Conservation (phyloP, 2,113 vertebrate genomes). For the Semnornis frantzii region DNA sequence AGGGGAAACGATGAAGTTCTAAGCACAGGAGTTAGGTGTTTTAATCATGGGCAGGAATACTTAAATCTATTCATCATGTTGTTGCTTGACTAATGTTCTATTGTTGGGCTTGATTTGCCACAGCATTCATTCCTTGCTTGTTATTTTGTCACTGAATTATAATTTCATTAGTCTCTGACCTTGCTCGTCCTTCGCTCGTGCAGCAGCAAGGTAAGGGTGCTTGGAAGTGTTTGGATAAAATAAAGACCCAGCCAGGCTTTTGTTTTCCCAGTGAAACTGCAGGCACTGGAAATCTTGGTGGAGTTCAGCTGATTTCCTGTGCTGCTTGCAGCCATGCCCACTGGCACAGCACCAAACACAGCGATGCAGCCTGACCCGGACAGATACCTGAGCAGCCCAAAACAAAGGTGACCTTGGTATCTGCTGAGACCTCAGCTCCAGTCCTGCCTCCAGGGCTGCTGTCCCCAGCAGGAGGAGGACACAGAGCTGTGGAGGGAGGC, state of each 20-base stretch:
- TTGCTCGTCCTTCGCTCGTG: neutral
- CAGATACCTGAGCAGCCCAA: neutral
- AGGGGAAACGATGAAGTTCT: neutral
- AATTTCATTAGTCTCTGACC: slow-evolving; percentile 46
- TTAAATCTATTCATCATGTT: slow-evolving; percentile 35
- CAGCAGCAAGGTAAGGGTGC: neutral
- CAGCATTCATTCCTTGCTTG: neutral
- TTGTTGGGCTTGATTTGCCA: slow-evolving; percentile 18
- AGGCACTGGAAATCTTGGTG: neutral
- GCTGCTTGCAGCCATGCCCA: neutral
- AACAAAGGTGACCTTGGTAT: neutral
- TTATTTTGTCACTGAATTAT: slow-evolving; percentile 34
- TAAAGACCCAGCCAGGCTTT: neutral
- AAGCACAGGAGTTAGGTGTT: neutral
- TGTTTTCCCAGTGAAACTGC: neutral
- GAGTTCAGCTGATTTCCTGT: neutral
- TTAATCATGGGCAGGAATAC: neutral
- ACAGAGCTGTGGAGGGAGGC: too few species aligned
- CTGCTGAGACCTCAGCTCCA: neutral
- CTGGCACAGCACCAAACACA: neutral
- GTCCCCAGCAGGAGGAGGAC: too few species aligned
- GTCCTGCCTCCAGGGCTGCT: too few species aligned
- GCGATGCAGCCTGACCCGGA: neutral
- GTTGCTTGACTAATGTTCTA: slow-evolving; percentile 20
- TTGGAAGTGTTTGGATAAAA: neutral